Evolutionary conservation across 2,113 vertebrate genomes (phyloP), one percentile per base, ranked within the genome.

Genomic region (Ceuthmochares aereus): DNA sequence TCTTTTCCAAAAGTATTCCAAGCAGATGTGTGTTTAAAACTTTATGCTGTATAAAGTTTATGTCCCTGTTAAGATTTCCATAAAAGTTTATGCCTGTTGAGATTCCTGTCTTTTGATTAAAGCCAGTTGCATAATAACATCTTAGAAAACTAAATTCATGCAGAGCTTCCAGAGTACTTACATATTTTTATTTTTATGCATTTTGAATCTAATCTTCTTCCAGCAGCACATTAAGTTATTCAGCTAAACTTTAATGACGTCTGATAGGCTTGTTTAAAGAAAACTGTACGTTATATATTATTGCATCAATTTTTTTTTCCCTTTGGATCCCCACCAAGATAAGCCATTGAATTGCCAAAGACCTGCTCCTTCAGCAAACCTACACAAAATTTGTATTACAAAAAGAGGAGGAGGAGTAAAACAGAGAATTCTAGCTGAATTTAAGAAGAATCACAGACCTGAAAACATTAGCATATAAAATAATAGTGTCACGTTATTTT

Each of bases 1-100:
- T 69, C 37, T 70, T 63, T 64, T 72, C 22, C 49, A 14, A 32
- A 37, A 42, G 20, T 45, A 73, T 32, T 92, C 47, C 56, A 89
- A 95, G 89, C 66, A 79, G 62, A 87, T 87, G 36, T 63, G n/a
- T 94, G 69, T 69, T 96, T 96, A 94, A 94, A 91, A 91, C 9
- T 69, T 81, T 22, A n/a, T 73, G 37, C 12, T 52, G 18, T 56
- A 68, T 54, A 68, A 84, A 52, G 8, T n/a, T 89, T 60, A 97
- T 49, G 21, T 69, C 9, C 27, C n/a, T 88, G 36, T n/a, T 73
- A 54, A 87, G 68, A 84, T 87, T 84, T 87, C n/a, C 64, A 70
- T 77, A 81, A 74, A 89, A 77, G 30, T 45, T 89, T 89, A 72
- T 58, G 63, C 18, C 23, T 70, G 9, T 66, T 90, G 51, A 89